Percentiles rank a stretch among this genome's conserved stretches.
Evolutionary conservation across 2,113 vertebrate genomes (phyloP).

Genomic region (Mus pahari): DNA sequence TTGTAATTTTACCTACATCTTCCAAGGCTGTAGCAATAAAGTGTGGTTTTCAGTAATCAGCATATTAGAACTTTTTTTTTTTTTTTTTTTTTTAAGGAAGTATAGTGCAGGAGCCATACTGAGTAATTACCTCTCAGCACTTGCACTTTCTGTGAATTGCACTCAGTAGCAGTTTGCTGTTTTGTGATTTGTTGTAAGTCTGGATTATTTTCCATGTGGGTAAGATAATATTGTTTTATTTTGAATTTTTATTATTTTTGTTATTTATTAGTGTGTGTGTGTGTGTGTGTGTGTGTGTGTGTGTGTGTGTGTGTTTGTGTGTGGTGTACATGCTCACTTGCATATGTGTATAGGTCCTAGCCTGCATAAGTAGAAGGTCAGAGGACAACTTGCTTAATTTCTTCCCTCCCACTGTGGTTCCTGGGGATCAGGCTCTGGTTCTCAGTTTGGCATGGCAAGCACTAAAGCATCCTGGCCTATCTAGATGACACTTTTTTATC

Average conservation of each 20-base stretch:
- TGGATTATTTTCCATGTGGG: constrained; percentile 13
- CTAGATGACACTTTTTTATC: not conserved
- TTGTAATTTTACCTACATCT: not conserved
- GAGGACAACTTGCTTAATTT: not conserved
- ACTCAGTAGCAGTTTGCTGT: not conserved
- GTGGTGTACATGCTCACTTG: not conserved
- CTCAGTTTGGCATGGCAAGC: not conserved
- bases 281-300: not conserved
- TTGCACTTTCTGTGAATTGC: not conserved
- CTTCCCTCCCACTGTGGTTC: not conserved
- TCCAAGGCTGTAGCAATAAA: not conserved
- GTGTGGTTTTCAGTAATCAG: not conserved
- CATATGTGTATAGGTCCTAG: not conserved
- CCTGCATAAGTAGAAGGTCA: not conserved
- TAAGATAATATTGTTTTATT: not conserved
- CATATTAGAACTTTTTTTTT: not conserved
- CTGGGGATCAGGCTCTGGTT: not conserved
- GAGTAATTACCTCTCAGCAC: constrained; percentile 19
- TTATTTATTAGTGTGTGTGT: not conserved
- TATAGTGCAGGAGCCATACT: not conserved
- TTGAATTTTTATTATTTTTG: not conserved
- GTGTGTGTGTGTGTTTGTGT: not conserved
- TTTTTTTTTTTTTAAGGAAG: no score
- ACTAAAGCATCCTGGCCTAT: not conserved
- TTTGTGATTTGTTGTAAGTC: constrained; percentile 15